These are phyloP conservation scores for Apodemus agrarius DNA, from an alignment of 2,797 vertebrate species.

Conservation along the genomic window DNA sequence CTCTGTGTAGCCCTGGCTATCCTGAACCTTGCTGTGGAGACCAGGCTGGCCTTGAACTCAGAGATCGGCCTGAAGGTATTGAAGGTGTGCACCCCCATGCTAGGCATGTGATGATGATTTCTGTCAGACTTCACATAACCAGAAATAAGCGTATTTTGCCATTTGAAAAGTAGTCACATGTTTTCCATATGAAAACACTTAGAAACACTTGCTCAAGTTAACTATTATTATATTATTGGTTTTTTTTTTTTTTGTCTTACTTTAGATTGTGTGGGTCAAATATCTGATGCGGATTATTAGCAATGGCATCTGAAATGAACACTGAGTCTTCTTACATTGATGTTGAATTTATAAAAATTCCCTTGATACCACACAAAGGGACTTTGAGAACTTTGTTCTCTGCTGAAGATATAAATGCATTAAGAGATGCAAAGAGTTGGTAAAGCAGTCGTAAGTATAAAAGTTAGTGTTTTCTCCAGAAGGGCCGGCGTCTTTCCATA, in stretches of 20 bases:
- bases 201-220: not conserved
- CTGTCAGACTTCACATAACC: constrained; percentile 17
- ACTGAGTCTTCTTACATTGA: constrained; percentile 33
- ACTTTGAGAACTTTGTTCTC: constrained; percentile 23
- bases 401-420: constrained; percentile 14
- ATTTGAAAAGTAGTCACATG: constrained; percentile 19
- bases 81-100: accelerated
- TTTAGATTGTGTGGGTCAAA: constrained; percentile 39
- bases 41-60: not conserved
- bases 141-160: constrained; percentile 52
- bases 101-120: not conserved
- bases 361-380: constrained; percentile 35
- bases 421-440: not conserved
- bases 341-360: constrained; percentile 45
- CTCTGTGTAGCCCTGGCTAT: not conserved
- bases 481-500: not conserved
- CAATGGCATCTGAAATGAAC: not conserved
- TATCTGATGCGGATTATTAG: not conserved
- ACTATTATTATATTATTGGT: not conserved
- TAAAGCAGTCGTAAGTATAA: constrained; percentile 56
- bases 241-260: not conserved
- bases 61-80: not conserved
- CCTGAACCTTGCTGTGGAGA: not conserved
- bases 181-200: not conserved
- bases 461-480: constrained; percentile 12